Evolutionary conservation across 2,797 vertebrate species (phyloP), one percentile per base, ranked within the genome.

Genomic region (Paratrypauchen microcephalus): DNA sequence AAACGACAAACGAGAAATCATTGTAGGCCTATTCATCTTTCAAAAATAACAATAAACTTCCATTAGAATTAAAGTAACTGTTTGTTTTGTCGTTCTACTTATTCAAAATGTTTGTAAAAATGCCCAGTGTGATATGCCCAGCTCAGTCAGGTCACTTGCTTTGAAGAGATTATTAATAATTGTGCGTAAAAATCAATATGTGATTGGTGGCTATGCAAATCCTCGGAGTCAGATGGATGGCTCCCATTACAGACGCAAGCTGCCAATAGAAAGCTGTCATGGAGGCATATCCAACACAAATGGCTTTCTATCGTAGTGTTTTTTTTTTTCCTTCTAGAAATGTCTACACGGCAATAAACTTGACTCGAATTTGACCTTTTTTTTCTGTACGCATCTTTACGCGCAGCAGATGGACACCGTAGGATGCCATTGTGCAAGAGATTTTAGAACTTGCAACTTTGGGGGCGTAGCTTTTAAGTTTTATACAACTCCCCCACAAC

Each of bases 321-420:
- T 71, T 81, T 85, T 76, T 32, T 64, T 24, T 9, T 9, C 23
- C 3, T n/a, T n/a, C 24, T 8, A 65, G 58, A 83, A 77, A 79
- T 24, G 71, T 77, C 83, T 86, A 74, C 79, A 71, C 73, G 76
- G 72, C 75, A 86, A 72, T 78, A 87, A 85, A 84, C 82, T 86
- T 83, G 86, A 89, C 85, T 87, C 81, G 83, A 70, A 79, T 84
- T 84, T 86, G 86, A 88, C 85, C 88, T 84, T 76, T 76, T n/a
- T 36, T 77, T 81, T 70, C 67, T 72, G 79, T 69, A 41, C 59
- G 55, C 66, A 71, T 72, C 61, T 77, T 70, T 65, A 60, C 65
- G 13, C 73, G 75, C 72, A 57, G 75, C 80, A 84, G 79, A 79
- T 82, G 79, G 60, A 75, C 66, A 24, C 69, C 77, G 71, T 19